A percentile compares a stretch with the other conserved stretches of the same genome.
Evolutionary conservation across 53 echinoderm and acorn worm species (phyloP).

Genomic region (Temnopleurus reevesii): DNA sequence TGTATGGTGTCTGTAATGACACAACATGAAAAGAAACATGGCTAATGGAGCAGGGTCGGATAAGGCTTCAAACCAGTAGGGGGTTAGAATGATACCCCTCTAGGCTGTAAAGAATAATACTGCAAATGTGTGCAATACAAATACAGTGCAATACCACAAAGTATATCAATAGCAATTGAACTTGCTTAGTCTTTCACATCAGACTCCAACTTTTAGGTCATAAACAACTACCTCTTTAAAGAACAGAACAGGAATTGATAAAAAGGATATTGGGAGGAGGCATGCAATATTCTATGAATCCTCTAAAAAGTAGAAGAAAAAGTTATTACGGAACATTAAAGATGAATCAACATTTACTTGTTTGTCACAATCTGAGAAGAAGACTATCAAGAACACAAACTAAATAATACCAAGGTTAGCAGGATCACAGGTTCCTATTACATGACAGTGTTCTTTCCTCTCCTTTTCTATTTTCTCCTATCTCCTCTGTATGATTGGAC

Average conservation of each 20-base stretch:
- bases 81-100: conserved; percentile 22
- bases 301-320: no score
- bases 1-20: not conserved
- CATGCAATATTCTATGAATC: no score
- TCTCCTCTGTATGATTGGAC: not conserved
- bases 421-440: conserved; percentile 8
- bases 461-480: not conserved
- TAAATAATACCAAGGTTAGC: conserved; percentile 30
- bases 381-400: not conserved
- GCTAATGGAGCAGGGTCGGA: not conserved
- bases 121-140: not conserved
- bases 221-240: no score
- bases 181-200: not conserved
- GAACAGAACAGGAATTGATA: no score
- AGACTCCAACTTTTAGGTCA: no score
- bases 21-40: not conserved
- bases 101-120: conserved; percentile 21
- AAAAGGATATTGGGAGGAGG: no score
- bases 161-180: not conserved
- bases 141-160: not conserved
- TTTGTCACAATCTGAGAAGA: not conserved
- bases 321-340: no score
- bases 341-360: no score
- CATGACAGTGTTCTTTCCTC: not conserved
- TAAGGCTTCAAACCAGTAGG: not conserved